Evolutionary conservation across 2,888 invertebrate genomes (phyloP).

Genomic region (Pandemis heparana): DNA sequence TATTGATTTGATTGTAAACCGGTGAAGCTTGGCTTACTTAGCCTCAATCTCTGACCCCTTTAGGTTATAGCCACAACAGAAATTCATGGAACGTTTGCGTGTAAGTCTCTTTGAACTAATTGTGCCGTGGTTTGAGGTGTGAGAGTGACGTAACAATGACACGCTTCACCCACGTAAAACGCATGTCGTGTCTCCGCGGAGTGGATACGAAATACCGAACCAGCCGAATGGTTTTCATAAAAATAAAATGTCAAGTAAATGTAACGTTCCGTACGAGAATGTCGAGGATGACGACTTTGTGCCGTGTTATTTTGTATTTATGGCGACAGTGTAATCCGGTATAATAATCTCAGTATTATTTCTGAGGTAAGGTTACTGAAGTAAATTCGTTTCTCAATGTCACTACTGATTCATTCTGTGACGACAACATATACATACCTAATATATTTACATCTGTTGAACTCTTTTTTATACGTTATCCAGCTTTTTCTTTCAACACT

Average conservation of each 20-base stretch:
- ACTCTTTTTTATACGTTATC: too few species aligned
- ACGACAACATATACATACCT: background rate
- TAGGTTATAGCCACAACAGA: background rate
- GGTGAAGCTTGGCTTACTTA: background rate
- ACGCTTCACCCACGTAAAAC: conserved; percentile 6
- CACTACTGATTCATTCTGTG: background rate
- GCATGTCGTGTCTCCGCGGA: conserved; percentile 10
- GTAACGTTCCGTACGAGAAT: conserved; percentile 8
- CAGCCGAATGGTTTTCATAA: conserved; percentile 13
- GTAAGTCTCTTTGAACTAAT: background rate
- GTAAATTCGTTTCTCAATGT: conserved; percentile 2
- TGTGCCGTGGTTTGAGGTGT: conserved; percentile 15
- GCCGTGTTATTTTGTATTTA: conserved; percentile 4
- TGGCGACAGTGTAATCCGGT: background rate
- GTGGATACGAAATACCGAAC: background rate
- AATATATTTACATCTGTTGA: background rate
- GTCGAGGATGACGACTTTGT: conserved; percentile 8
- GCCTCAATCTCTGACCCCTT: background rate
- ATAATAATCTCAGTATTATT: background rate
- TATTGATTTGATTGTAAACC: background rate
- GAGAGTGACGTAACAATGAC: conserved; percentile 14
- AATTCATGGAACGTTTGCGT: background rate
- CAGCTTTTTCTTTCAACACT: background rate
- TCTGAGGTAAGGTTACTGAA: background rate
- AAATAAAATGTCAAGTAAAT: conserved; percentile 18